phyloP scores from a whole-genome alignment of 2,888 invertebrate species.

The Chirona hameri region DNA sequence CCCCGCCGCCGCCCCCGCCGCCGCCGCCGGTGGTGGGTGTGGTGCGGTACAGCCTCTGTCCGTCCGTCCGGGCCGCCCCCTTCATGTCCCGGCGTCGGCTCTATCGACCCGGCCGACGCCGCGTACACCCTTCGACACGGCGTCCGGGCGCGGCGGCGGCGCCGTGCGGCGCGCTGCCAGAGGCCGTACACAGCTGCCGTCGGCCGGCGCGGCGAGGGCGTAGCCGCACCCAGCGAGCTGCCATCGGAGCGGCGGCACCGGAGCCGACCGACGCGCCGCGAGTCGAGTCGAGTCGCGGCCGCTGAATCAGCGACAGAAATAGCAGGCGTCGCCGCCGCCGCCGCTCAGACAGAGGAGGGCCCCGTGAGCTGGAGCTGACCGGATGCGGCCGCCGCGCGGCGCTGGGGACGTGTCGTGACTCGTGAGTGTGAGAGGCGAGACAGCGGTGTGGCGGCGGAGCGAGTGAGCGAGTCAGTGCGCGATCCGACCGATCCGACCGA shows the following conservation, averaged over 20 bases:
- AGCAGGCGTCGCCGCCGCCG: background rate
- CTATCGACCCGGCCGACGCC: background rate
- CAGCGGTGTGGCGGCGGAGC: background rate
- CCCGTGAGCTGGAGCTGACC: background rate
- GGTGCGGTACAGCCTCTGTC: background rate
- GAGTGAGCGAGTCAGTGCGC: background rate
- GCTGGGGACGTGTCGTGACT: background rate
- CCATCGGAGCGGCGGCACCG: background rate
- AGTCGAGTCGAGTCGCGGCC: background rate
- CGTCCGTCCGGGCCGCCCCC: background rate
- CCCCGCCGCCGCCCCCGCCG: too few relatives aligned
- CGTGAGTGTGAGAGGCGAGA: background rate
- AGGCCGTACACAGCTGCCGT: conserved; percentile 12
- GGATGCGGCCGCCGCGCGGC: too few relatives aligned
- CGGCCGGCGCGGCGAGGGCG: background rate
- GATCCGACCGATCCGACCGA: background rate
- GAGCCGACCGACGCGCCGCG: background rate
- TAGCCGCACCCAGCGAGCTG: background rate
- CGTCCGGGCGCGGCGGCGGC: background rate
- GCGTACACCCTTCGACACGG: background rate
- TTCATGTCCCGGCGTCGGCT: background rate
- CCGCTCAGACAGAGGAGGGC: background rate
- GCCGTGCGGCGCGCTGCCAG: background rate
- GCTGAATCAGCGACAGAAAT: conserved; percentile 24
- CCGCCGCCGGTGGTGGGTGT: too few relatives aligned